Evolutionary conservation across 2,888 invertebrate species (phyloP).

Genomic region (Leucophenga maculata): DNA sequence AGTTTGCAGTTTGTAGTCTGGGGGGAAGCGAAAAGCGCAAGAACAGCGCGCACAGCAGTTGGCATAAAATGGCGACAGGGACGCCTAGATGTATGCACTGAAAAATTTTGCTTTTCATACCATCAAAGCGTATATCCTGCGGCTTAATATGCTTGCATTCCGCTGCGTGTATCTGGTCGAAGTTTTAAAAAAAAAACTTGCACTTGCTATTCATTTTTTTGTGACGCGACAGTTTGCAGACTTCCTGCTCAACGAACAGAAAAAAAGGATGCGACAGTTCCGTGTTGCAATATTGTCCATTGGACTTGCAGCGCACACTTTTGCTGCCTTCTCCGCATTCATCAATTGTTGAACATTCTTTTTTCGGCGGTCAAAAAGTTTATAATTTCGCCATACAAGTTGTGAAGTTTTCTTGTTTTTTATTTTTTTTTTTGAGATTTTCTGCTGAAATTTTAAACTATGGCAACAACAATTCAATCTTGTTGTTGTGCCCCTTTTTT

Average conservation of each 20-base stretch:
- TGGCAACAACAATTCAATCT: slow-evolving; percentile 12
- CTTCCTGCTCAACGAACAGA: too few species aligned
- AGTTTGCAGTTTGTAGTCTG: slow-evolving; percentile 61
- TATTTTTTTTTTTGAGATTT: not conserved
- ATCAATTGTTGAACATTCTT: not conserved
- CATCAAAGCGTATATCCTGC: not conserved
- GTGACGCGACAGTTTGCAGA: not conserved
- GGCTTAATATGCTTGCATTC: too few species aligned
- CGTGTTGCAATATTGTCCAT: too few species aligned
- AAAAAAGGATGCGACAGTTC: too few species aligned
- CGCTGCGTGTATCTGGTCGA: not conserved
- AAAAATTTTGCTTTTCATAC: not conserved
- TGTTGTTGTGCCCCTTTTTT: too few species aligned
- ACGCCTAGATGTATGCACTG: not conserved
- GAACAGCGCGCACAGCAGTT: not conserved
- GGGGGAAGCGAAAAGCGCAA: slow-evolving; percentile 30
- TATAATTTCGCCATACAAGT: slow-evolving; percentile 7
- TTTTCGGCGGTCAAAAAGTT: not conserved
- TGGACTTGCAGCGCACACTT: too few species aligned
- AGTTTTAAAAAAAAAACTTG: not conserved
- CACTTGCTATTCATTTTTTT: not conserved
- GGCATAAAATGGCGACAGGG: slow-evolving; percentile 15
- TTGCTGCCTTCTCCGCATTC: not conserved
- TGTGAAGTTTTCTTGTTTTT: not conserved
- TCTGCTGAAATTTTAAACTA: slow-evolving; percentile 12